Evolutionary conservation across 2,113 vertebrate species (phyloP).

Genomic region (Pseudonaja textilis): DNA sequence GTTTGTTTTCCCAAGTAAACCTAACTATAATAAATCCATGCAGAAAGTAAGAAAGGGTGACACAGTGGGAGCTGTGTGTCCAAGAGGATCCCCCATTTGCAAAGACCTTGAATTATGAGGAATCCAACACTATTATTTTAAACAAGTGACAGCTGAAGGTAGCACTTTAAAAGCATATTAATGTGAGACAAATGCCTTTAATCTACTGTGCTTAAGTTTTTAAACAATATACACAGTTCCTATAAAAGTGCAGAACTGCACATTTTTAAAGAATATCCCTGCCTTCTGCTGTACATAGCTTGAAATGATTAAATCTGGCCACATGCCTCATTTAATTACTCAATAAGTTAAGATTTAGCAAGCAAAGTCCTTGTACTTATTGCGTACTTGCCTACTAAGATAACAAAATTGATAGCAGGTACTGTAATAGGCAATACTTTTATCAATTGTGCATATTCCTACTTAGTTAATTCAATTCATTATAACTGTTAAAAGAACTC

Average conservation of each 20-base stretch:
- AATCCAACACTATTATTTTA: background rate
- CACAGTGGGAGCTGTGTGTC: background rate
- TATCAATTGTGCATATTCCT: constrained; percentile 17
- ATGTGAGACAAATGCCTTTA: background rate
- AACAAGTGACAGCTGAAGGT: background rate
- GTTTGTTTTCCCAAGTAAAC: background rate
- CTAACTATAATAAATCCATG: background rate
- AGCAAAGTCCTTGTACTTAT: constrained; percentile 49
- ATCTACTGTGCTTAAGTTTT: background rate
- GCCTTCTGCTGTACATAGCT: constrained; percentile 19
- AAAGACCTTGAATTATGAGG: background rate
- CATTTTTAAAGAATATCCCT: constrained; percentile 37
- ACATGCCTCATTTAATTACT: constrained; percentile 53
- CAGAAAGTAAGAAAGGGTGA: background rate
- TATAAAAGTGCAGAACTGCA: constrained; percentile 36
- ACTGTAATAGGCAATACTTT: constrained; percentile 27
- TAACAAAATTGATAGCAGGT: constrained; percentile 23
- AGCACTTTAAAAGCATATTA: background rate
- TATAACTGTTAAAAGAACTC: background rate
- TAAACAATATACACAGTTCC: constrained; percentile 21
- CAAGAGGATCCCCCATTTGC: background rate
- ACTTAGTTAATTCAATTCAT: background rate
- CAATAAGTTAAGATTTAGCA: constrained; percentile 56
- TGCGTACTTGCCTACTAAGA: constrained; percentile 11
- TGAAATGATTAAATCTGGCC: constrained; percentile 25